Conservation (phyloP, 2,888 invertebrate species). For the Euphydryas editha region DNA sequence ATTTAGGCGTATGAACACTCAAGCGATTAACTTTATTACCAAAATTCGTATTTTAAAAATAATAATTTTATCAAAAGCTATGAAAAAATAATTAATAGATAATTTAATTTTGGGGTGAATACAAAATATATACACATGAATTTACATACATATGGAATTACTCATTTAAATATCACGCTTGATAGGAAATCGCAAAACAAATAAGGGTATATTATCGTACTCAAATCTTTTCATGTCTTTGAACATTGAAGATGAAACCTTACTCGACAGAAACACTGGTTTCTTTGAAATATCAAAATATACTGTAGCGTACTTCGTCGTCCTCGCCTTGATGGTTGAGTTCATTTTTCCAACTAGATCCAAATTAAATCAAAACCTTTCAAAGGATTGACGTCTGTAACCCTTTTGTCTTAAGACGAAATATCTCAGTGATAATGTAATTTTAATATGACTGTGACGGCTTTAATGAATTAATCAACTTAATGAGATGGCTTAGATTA, state of each 20-base stretch:
- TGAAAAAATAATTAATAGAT: no score
- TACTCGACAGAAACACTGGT: neutral
- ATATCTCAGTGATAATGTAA: constrained; percentile 29
- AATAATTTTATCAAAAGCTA: no score
- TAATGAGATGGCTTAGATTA: constrained; percentile 58
- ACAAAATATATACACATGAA: no score
- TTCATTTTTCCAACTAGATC: constrained; percentile 55
- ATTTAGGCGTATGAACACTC: neutral
- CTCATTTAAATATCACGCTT: neutral
- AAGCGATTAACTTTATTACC: no score
- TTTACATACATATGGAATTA: neutral
- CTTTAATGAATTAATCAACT: constrained; percentile 60
- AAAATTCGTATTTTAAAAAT: no score
- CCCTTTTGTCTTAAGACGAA: constrained; percentile 8
- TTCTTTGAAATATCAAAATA: neutral
- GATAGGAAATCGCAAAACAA: neutral
- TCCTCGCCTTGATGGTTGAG: constrained; percentile 47
- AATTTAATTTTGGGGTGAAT: no score
- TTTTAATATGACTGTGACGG: constrained; percentile 33
- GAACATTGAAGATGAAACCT: neutral
- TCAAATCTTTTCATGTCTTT: neutral
- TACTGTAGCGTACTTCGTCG: constrained; percentile 18
- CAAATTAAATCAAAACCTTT: constrained; percentile 45
- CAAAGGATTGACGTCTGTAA: constrained; percentile 41
- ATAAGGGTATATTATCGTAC: neutral